Conservation (phyloP, 2,888 invertebrate species). For the Tryphoninae sp. region DNA sequence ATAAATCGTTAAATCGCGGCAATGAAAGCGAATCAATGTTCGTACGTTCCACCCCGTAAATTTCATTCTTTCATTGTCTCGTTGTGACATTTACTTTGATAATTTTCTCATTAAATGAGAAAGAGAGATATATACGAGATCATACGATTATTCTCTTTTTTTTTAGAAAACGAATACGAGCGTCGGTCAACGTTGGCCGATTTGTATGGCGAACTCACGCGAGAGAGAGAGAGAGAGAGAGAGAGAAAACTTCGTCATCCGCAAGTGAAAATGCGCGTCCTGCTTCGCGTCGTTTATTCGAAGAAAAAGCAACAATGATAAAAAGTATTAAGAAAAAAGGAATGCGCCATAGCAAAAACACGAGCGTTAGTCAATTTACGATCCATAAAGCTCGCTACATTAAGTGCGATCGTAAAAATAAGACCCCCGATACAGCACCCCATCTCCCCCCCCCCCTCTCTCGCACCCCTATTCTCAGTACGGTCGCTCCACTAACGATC, state of each 20-base stretch:
- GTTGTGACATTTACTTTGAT: too few relatives aligned
- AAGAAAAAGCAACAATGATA: not conserved
- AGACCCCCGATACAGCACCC: not conserved
- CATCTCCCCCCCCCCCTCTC: not conserved
- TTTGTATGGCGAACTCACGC: too few relatives aligned
- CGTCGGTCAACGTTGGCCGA: too few relatives aligned
- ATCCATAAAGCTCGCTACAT: constrained; percentile 60
- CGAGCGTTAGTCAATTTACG: constrained; percentile 60
- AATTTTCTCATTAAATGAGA: too few relatives aligned
- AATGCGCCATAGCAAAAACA: not conserved
- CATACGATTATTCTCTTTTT: not conserved
- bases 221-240: not conserved
- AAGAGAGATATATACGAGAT: too few relatives aligned
- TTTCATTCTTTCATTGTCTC: too few relatives aligned
- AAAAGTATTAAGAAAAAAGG: constrained; percentile 35
- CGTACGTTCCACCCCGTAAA: too few relatives aligned
- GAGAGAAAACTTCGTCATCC: not conserved
- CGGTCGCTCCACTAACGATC: constrained; percentile 34
- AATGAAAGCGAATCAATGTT: too few relatives aligned
- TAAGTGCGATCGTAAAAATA: constrained; percentile 61
- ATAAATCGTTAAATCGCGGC: too few relatives aligned
- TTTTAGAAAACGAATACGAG: not conserved
- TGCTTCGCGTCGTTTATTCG: constrained; percentile 6
- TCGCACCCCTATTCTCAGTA: not conserved
- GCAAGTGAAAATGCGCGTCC: not conserved